phyloP scores from a whole-genome alignment of 2,797 vertebrate genomes.

The Anabacerthia variegaticeps region DNA sequence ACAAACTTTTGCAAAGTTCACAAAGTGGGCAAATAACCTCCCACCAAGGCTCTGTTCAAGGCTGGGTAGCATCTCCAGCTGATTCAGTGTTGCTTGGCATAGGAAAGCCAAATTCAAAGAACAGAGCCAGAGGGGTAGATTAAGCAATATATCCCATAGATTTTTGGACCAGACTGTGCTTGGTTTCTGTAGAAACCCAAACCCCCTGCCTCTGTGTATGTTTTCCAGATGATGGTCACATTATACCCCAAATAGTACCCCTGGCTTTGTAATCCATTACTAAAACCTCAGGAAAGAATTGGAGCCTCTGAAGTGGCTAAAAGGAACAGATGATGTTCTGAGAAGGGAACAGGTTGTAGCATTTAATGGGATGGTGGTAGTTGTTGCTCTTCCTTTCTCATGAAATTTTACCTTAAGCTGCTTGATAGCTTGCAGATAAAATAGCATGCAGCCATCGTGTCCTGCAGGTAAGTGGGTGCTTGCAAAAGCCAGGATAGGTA shows the following conservation, averaged over 20 bases:
- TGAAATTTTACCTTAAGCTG: neutral
- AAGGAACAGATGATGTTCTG: neutral
- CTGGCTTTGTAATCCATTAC: neutral
- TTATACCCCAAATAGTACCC: neutral
- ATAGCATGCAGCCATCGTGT: neutral
- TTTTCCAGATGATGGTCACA: neutral
- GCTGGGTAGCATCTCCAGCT: neutral
- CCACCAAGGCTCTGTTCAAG: neutral
- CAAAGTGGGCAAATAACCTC: neutral
- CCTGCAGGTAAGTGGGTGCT: neutral
- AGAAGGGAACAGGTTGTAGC: neutral
- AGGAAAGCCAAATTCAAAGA: neutral
- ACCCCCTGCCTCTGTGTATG: neutral
- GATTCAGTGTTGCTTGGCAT: neutral
- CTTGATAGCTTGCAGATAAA: constrained; percentile 4
- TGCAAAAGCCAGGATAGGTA: neutral
- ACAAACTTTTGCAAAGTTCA: neutral
- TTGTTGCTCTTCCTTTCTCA: neutral
- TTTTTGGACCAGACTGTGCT: neutral
- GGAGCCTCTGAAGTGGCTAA: neutral
- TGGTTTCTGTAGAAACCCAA: neutral
- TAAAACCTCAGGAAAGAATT: neutral
- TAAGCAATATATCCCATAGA: neutral
- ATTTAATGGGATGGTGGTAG: neutral
- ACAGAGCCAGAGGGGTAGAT: neutral